These are phyloP conservation scores for Bergia puertoricense DNA, from an alignment of 92 coral and sea anemone species.

Conservation along the genomic window DNA sequence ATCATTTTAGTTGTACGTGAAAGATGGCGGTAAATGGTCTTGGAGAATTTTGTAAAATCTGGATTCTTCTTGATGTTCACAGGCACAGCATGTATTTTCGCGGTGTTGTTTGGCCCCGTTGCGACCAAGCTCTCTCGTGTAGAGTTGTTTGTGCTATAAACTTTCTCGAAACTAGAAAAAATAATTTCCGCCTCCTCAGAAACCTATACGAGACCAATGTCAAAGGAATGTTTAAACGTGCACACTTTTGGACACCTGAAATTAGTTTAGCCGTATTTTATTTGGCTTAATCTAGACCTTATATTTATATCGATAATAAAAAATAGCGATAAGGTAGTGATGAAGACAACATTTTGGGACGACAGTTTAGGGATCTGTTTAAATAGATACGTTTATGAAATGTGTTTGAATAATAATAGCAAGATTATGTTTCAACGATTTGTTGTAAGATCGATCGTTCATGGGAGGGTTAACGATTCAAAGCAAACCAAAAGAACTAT, in stretches of 20 bases:
- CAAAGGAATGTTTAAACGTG: not conserved
- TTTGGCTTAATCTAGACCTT: not conserved
- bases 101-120: not conserved
- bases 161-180: not conserved
- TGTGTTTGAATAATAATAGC: not conserved
- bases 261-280: not conserved
- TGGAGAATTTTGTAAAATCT: constrained; percentile 8
- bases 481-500: not conserved
- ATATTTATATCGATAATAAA: no score
- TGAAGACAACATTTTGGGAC: not conserved
- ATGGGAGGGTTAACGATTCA: not conserved
- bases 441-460: not conserved
- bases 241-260: not conserved
- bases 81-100: constrained; percentile 15
- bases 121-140: not conserved
- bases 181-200: not conserved
- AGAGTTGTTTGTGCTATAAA: constrained; percentile 9
- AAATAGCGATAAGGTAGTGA: not conserved
- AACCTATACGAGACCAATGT: not conserved
- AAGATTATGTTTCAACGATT: constrained; percentile 4
- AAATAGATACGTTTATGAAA: not conserved
- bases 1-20: not conserved
- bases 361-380: not conserved
- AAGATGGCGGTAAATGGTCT: not conserved
- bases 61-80: constrained; percentile 18